Percentiles rank a stretch among this genome's conserved stretches.
Conservation (phyloP, 2,113 vertebrate species). For the Aspidoscelis tigris region DNA sequence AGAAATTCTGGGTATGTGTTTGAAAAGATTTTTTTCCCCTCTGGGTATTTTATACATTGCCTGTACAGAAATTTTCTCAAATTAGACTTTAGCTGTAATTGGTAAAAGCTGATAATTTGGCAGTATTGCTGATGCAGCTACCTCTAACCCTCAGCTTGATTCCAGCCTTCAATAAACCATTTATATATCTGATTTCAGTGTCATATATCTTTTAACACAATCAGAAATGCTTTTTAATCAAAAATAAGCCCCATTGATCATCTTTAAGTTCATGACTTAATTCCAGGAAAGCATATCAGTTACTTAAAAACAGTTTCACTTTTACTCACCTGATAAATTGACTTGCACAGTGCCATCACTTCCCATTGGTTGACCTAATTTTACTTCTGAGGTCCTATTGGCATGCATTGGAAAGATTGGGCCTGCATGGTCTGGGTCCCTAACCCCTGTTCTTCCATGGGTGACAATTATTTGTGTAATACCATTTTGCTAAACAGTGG, state of each 20-base stretch:
- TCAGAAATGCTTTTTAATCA: neutral
- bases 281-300: neutral
- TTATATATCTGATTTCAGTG: neutral
- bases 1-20: neutral
- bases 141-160: neutral
- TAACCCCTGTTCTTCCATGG: too few relatives aligned
- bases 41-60: neutral
- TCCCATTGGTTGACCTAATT: too few relatives aligned
- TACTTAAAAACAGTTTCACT: too few relatives aligned
- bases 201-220: neutral
- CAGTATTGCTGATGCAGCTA: neutral
- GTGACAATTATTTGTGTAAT: too few relatives aligned
- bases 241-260: neutral
- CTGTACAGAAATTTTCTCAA: neutral
- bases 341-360: too few relatives aligned
- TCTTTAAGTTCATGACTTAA: neutral
- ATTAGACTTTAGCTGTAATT: too few relatives aligned
- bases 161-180: neutral
- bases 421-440: too few relatives aligned
- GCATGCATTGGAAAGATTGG: too few relatives aligned
- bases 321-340: too few relatives aligned
- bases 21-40: neutral
- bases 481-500: too few relatives aligned
- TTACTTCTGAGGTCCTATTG: too few relatives aligned
- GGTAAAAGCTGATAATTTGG: neutral